A percentile compares a stretch with the other conserved stretches of the same genome.
Evolutionary conservation across 1,140 invertebrate genomes (phyloP).

Genomic region (Catajapyx aquilonaris): DNA sequence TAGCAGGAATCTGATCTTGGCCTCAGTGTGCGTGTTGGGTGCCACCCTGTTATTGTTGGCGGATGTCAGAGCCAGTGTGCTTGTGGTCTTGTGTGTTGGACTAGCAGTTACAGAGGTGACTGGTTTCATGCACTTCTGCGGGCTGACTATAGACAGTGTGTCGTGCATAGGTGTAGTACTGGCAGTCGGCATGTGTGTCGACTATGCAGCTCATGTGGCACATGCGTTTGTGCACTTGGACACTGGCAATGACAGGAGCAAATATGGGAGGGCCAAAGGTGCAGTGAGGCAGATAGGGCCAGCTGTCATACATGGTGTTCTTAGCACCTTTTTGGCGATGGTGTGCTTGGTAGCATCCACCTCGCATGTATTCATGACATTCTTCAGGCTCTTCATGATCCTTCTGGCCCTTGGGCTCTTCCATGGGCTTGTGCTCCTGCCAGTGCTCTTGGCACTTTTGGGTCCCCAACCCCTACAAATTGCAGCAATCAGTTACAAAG

Average conservation of each 20-base stretch:
- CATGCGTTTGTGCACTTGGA: slow-evolving; percentile 47
- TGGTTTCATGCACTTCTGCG: slow-evolving; percentile 64
- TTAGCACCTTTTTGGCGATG: slow-evolving; percentile 56
- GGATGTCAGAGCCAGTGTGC: slow-evolving; percentile 51
- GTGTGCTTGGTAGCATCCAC: slow-evolving; percentile 45
- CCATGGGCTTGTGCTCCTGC: background rate
- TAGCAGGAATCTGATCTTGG: slow-evolving; percentile 53
- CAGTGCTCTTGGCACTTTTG: background rate
- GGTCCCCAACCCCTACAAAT: background rate
- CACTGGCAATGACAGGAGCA: slow-evolving; percentile 28
- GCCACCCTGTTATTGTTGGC: slow-evolving; percentile 59
- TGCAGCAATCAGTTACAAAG: too few relatives aligned
- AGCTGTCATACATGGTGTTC: slow-evolving; percentile 57
- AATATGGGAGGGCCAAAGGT: slow-evolving; percentile 22
- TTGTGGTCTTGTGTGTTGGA: slow-evolving; percentile 54
- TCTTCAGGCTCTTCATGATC: slow-evolving; percentile 38
- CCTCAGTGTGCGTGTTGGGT: slow-evolving; percentile 57
- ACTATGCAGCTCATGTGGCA: slow-evolving; percentile 75
- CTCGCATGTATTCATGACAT: slow-evolving; percentile 58
- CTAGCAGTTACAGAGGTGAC: slow-evolving; percentile 58
- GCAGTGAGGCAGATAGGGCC: slow-evolving; percentile 57
- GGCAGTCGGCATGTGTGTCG: slow-evolving; percentile 69
- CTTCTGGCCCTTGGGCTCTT: background rate
- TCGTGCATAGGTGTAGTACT: slow-evolving; percentile 64
- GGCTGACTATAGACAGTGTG: slow-evolving; percentile 63